These are phyloP conservation scores for Druceiella hillmani DNA, from an alignment of 2,888 invertebrate species.

Conservation along the genomic window DNA sequence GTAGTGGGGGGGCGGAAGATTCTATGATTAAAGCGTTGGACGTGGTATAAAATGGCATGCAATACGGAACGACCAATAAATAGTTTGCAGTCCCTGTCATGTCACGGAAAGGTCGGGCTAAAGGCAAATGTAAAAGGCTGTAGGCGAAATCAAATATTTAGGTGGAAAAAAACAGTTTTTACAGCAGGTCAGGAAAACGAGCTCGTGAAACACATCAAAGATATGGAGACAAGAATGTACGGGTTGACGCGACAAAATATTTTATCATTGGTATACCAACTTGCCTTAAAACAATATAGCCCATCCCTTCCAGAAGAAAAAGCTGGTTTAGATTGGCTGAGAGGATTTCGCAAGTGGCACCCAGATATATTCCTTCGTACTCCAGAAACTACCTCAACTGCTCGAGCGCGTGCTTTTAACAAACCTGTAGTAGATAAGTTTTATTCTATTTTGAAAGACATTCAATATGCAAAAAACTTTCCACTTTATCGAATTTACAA, in stretches of 20 bases:
- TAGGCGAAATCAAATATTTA: conserved; percentile 16
- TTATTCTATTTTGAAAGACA: conserved; percentile 9
- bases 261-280: conserved; percentile 19
- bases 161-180: conserved; percentile 21
- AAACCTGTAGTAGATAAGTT: conserved; percentile 18
- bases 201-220: too few relatives aligned
- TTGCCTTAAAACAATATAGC: conserved; percentile 20
- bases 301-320: conserved; percentile 18
- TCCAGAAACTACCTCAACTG: conserved; percentile 18
- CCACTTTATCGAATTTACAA: conserved; percentile 20
- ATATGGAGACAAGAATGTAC: conserved; percentile 21
- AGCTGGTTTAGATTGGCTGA: conserved; percentile 22
- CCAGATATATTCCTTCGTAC: conserved; percentile 21
- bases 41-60: too few relatives aligned
- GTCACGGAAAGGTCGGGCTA: conserved; percentile 20
- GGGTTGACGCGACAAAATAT: conserved; percentile 17
- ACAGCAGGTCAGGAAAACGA: conserved; percentile 21
- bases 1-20: too few relatives aligned
- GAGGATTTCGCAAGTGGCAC: conserved; percentile 22
- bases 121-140: too few relatives aligned
- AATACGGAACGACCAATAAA: conserved; percentile 15
- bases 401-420: conserved; percentile 18
- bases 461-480: conserved; percentile 7
- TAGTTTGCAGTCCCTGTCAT: conserved; percentile 17
- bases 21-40: too few relatives aligned